Conservation (phyloP, 2,888 invertebrate species). For the Lycia hirtaria region DNA sequence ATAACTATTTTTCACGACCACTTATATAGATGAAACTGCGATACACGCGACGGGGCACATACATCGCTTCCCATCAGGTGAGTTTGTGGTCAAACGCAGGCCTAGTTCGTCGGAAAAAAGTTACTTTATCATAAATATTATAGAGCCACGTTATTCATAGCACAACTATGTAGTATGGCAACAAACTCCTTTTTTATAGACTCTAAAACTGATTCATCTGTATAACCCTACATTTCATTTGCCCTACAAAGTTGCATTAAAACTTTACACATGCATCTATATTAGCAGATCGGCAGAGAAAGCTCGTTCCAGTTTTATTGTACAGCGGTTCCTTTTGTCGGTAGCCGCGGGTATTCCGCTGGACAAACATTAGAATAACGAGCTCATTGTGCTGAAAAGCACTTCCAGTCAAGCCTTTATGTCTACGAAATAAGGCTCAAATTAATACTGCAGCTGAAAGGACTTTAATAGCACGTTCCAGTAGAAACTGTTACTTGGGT, state of each 20-base stretch:
- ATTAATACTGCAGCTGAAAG: background rate
- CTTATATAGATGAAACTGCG: no score
- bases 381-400: slow-evolving; percentile 19
- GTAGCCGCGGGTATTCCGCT: slow-evolving; percentile 29
- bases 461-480: background rate
- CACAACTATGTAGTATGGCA: no score
- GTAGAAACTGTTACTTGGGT: background rate
- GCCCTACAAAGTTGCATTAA: background rate
- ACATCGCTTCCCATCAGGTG: no score
- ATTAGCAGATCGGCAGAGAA: slow-evolving; percentile 32
- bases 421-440: slow-evolving; percentile 13
- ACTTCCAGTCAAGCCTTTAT: slow-evolving; percentile 5
- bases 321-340: slow-evolving; percentile 31
- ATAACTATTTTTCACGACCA: no score
- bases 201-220: background rate
- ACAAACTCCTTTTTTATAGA: background rate
- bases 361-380: slow-evolving; percentile 34
- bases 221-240: background rate
- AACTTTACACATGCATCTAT: slow-evolving; percentile 3
- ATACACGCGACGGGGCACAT: no score
- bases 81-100: no score
- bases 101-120: no score
- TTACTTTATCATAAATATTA: no score
- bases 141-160: no score
- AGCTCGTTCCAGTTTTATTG: slow-evolving; percentile 38